These are phyloP conservation scores for Sympetrum striolatum DNA, from an alignment of 2,888 invertebrate genomes.

Conservation along the genomic window DNA sequence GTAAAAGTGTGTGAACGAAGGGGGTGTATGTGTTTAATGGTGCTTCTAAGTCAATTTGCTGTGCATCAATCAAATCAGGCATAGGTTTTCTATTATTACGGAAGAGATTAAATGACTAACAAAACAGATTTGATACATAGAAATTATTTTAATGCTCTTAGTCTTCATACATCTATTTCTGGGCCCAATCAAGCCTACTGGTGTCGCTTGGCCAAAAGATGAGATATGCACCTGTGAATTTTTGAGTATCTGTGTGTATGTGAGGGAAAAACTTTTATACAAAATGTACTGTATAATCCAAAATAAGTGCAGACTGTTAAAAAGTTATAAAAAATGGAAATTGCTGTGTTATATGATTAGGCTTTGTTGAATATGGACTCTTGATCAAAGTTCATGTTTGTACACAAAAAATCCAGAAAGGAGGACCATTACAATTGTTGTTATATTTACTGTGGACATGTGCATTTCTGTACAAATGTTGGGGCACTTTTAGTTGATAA, in stretches of 20 bases:
- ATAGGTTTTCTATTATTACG: slow-evolving; percentile 18
- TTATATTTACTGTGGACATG: slow-evolving; percentile 48
- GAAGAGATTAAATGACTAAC: slow-evolving; percentile 11
- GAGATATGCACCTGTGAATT: slow-evolving; percentile 32
- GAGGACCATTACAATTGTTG: slow-evolving; percentile 33
- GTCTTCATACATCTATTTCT: slow-evolving; percentile 28
- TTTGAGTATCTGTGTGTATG: slow-evolving; percentile 34
- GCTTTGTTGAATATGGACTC: slow-evolving; percentile 37
- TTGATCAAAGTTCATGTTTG: slow-evolving; percentile 32
- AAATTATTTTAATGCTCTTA: slow-evolving; percentile 40
- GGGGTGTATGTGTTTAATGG: slow-evolving; percentile 3
- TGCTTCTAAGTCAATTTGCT: slow-evolving; percentile 42
- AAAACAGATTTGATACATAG: slow-evolving; percentile 33
- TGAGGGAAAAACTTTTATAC: slow-evolving; percentile 30
- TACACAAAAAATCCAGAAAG: slow-evolving; percentile 35
- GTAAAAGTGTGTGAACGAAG: slow-evolving; percentile 17
- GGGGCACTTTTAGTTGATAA: slow-evolving; percentile 41
- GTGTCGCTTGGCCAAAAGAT: slow-evolving; percentile 26
- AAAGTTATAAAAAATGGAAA: slow-evolving; percentile 26
- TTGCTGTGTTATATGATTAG: slow-evolving; percentile 41
- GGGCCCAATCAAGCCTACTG: slow-evolving; percentile 24
- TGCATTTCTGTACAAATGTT: slow-evolving; percentile 49
- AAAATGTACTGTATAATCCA: slow-evolving; percentile 26
- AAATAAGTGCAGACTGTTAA: slow-evolving; percentile 32
- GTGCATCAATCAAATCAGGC: slow-evolving; percentile 33